phyloP scores from a whole-genome alignment of 2,113 vertebrate species.

The Corynorhinus townsendii region DNA sequence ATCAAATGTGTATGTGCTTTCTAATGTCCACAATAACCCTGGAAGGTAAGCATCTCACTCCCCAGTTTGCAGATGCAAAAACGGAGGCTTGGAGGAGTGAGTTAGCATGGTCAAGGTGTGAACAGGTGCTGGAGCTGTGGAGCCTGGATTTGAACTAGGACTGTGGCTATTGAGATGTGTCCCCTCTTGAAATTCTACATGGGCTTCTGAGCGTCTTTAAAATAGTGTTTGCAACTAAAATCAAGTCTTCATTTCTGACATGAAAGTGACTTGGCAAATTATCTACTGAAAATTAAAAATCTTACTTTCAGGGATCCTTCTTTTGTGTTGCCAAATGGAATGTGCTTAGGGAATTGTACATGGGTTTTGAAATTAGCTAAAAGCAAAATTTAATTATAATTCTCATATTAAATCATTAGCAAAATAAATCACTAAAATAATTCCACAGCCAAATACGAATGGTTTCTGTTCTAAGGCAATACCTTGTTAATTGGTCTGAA shows the following conservation, averaged over 20 bases:
- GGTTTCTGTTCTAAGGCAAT: background rate
- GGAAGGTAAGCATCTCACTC: background rate
- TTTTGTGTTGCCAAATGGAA: background rate
- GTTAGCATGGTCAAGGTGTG: background rate
- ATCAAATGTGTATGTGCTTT: background rate
- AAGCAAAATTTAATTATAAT: slow-evolving; percentile 12
- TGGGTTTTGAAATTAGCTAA: slow-evolving; percentile 4
- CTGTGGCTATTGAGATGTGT: background rate
- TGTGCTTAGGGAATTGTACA: background rate
- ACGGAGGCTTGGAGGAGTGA: background rate
- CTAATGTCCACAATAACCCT: background rate
- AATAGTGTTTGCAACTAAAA: background rate
- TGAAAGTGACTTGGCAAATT: background rate
- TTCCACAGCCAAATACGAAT: background rate
- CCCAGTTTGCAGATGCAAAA: background rate
- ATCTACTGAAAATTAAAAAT: background rate
- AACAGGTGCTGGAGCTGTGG: too few relatives aligned
- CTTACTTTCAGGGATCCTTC: background rate
- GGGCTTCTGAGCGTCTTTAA: background rate
- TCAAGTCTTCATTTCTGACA: background rate
- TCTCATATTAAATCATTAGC: background rate
- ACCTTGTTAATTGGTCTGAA: background rate
- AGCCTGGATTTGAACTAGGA: background rate
- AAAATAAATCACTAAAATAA: slow-evolving; percentile 23
- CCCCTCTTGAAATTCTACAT: background rate